Base-by-base conservation (phyloP, 2,888 invertebrate genomes). In the Agrotis puta region DNA sequence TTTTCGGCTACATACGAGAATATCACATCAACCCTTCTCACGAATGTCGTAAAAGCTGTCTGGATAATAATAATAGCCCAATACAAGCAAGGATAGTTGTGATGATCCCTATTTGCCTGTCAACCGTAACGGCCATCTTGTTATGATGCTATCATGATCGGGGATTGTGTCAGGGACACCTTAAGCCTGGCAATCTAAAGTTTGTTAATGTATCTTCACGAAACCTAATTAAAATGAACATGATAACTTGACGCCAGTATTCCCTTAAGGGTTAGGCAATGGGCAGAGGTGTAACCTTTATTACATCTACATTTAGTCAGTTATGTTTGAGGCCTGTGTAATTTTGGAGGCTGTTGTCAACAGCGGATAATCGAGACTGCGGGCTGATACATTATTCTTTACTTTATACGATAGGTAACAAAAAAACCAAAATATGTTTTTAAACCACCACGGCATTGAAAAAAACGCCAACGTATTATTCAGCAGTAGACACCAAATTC, bases 1-100 rank as follows among this genome's bases (percentile, higher is more conserved):
- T 70, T 54, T 56, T 71, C 65, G 45, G 33, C 9, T 39, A 58
- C 45, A 72, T 72, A 45, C 13, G 50, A 33, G 56, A 72, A 53
- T 57, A 58, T 69, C 51, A 53, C 43, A 69, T 63, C 63, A 75
- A 75, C 74, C 74, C 74, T 75, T 75, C 58, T 75, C 74, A 74
- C 51, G 69, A 70, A 70, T 63, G 70, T 75, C 70, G 74, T 75
- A 75, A 69, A 58, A 53, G 51, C 47, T 74, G 63, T 74, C 51
- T 43, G 45, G 53, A 51, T 74, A 74, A 63, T 74, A 74, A 69
- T 69, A 70, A 74, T 27, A 74, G 24, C n/a, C 63, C 69, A 68
- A 74, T 74, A 74, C 45, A 61, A 62, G 63, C 68, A 27, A 51
- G 72, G 68, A 67, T 61, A 68, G 59, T 56, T 63, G 39, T n/a